Conservation (phyloP, 2,888 invertebrate species). For the Chrysolina haemoptera region DNA sequence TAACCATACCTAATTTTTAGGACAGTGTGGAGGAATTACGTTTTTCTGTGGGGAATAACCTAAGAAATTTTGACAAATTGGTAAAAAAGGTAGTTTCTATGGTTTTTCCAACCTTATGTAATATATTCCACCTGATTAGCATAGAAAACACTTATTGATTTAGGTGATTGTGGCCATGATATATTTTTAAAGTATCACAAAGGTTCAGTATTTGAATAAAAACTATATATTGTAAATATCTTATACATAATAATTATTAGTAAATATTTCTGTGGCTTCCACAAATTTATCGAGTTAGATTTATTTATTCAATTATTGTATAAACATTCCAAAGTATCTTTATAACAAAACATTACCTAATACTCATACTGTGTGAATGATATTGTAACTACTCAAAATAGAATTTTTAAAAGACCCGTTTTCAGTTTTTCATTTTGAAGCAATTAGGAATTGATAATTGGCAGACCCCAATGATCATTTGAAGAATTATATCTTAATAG, state of each 20-base stretch:
- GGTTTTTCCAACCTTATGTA: constrained; percentile 44
- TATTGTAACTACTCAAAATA: constrained; percentile 61
- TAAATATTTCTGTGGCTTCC: constrained; percentile 58
- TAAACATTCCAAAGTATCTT: constrained; percentile 63
- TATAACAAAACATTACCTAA: constrained; percentile 61
- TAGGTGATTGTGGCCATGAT: constrained; percentile 60
- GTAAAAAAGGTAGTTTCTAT: constrained; percentile 23
- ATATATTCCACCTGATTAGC: constrained; percentile 42
- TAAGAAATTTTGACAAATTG: neutral
- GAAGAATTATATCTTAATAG: too few species aligned
- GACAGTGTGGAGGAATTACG: constrained; percentile 15
- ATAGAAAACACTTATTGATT: constrained; percentile 40
- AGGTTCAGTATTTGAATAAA: constrained; percentile 62
- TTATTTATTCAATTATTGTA: constrained; percentile 61
- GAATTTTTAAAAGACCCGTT: constrained; percentile 59
- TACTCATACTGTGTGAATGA: constrained; percentile 68
- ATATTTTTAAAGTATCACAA: constrained; percentile 59
- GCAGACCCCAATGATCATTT: too few species aligned
- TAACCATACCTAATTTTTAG: constrained; percentile 13
- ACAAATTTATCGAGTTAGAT: constrained; percentile 57
- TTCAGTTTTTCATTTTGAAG: neutral
- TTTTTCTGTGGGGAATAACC: neutral
- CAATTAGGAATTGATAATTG: too few species aligned
- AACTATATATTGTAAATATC: constrained; percentile 59
- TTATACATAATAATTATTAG: constrained; percentile 57